Evolutionary conservation across 2,797 vertebrate species (phyloP), one percentile per base, ranked within the genome.

Genomic region (Sardinella longiceps): DNA sequence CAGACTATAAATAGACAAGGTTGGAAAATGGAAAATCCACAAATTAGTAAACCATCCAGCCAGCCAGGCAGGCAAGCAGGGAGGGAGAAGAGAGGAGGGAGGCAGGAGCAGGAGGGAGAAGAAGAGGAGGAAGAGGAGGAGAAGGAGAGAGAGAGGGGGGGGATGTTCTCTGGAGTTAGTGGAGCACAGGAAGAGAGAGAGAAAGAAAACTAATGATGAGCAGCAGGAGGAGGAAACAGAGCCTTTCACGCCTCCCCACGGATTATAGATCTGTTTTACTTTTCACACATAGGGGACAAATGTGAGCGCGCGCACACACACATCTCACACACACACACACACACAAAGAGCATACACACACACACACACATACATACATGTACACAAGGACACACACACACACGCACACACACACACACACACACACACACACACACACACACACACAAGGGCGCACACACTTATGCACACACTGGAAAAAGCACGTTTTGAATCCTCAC

Each of bases 171-270:
- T 58, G 46, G 82, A 51, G 43, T n/a, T 45, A 48, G 46, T 10
- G 30, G 53, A 66, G 50, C 3, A 37, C 51, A 82, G 83, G 43
- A 87, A 86, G 63, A 84, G 85, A 81, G 70, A 82, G 70, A 77
- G 74, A 43, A 70, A 77, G 74, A 43, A 70, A 66, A 66, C 81
- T 70, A 33, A 70, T 82, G 33, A 84, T 50, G 37, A 83, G 74
- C 45, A 50, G 45, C 46, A 53, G 81, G 77, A 82, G 45, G 53
- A 53, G 81, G 77, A 82, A 85, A 74, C 82, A 20, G 39, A 33
- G 45, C 85, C 80, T 53, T 80, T 80, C 5, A 11, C 25, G 46
- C 43, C 43, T 82, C 80, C 45, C 66, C 58, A 1, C 23, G 77
- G 87, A 82, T 56, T 80, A n/a, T 60, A 60, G 53, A 83, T 82